Percentiles rank a stretch among this genome's conserved stretches.
These are phyloP conservation scores for Rhamnusium bicolor DNA, from an alignment of 2,888 invertebrate genomes.

Conservation along the genomic window DNA sequence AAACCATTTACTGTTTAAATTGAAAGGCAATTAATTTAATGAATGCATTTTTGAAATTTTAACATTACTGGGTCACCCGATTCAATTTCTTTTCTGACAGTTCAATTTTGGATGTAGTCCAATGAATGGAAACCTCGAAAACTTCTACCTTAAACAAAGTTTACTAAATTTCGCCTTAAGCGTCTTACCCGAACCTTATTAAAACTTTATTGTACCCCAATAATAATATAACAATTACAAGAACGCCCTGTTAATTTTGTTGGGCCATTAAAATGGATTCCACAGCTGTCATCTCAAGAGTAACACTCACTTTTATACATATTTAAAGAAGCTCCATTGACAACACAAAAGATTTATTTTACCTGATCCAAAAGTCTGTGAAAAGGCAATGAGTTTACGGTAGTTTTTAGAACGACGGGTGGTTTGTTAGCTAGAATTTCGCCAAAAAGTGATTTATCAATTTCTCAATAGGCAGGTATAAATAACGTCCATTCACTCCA, in stretches of 20 bases:
- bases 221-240: constrained; percentile 12
- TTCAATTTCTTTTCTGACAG: not conserved
- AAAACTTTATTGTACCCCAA: constrained; percentile 27
- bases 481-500: constrained; percentile 27
- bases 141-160: no score
- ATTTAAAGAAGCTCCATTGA: constrained; percentile 23
- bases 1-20: no score
- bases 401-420: constrained; percentile 5
- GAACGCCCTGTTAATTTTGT: constrained; percentile 16
- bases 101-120: not conserved
- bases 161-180: no score
- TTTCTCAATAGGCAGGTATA: constrained; percentile 32
- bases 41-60: no score
- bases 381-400: constrained; percentile 27
- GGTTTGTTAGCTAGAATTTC: constrained; percentile 5
- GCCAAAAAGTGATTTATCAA: constrained; percentile 35
- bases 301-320: constrained; percentile 17
- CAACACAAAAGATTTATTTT: constrained; percentile 31
- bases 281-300: constrained; percentile 32
- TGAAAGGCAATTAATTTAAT: no score
- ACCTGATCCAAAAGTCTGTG: constrained; percentile 25
- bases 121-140: not conserved
- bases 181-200: not conserved
- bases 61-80: no score
- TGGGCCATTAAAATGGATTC: constrained; percentile 23